Evolutionary conservation across 2,797 vertebrate species (phyloP).

Genomic region (Myoxocephalus aenaeus): DNA sequence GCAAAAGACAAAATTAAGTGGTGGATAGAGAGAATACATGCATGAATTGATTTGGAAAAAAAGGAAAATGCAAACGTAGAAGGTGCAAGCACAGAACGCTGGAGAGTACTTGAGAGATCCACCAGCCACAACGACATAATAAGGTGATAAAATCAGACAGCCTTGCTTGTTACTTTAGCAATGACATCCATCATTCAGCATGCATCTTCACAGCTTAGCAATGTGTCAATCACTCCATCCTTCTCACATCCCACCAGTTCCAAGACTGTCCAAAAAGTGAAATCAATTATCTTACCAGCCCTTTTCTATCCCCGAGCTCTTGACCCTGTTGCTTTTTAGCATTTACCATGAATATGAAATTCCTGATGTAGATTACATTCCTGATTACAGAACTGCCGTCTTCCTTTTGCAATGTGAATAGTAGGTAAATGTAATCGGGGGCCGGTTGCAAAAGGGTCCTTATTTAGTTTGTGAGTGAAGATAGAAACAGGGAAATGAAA

Average conservation of each 20-base stretch:
- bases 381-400: conserved; percentile 79
- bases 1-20: conserved; percentile 1
- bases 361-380: conserved; percentile 82
- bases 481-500: conserved; percentile 86
- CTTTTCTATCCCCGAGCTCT: conserved; percentile 41
- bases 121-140: conserved; percentile 47
- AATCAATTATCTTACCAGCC: conserved; percentile 79
- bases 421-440: conserved; percentile 81
- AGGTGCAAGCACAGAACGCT: conserved; percentile 20
- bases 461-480: conserved; percentile 81
- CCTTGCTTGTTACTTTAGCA: conserved; percentile 59
- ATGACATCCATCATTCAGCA: conserved; percentile 73
- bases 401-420: conserved; percentile 74
- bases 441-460: conserved; percentile 71
- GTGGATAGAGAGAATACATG: conserved; percentile 25
- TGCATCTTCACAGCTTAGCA: conserved; percentile 60
- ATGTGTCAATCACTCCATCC: conserved; percentile 70
- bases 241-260: conserved; percentile 56
- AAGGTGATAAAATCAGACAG: conserved; percentile 69
- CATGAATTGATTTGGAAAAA: conserved; percentile 32
- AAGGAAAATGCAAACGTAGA: conserved; percentile 25
- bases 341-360: conserved; percentile 83
- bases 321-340: conserved; percentile 75
- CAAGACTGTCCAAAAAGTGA: conserved; percentile 58
- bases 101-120: conserved; percentile 49